Evolutionary conservation across 2,797 vertebrate genomes (phyloP), one percentile per base, ranked within the genome.

Genomic region (Scolopax bukidnonensis): DNA sequence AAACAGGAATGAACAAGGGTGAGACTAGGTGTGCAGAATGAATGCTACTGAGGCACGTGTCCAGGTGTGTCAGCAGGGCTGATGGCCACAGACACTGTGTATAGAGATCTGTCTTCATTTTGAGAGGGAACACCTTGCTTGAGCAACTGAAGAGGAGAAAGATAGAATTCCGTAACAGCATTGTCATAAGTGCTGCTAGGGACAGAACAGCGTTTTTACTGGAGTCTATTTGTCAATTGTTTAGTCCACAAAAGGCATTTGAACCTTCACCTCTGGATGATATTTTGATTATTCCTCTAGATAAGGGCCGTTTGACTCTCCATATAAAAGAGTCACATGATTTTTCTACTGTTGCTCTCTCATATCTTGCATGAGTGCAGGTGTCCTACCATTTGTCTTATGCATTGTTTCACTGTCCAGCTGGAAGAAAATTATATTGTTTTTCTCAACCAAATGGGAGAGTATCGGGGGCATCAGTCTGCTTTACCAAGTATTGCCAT

Each of bases 161-260:
- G 4, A 27, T 13, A n/a, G 11, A 60, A 43, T 51, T 41, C 48
- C 7, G 0, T 27, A 8, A 1, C 7, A 36, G 45, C 33, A 4
- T 19, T 74, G 56, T 74, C n/a, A 36, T 28, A 28, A 38, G 27
- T 19, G 53, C n/a, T 36, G 19, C 3, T 6, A 38, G 75, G 63
- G 65, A 6, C 16, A 80, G 48, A 61, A 8, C 2, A 2, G 4
- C 16, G 5, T 41, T 85, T 78, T 51, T 33, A 33, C 25, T 48
- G 43, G 6, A n/a, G 8, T 41, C 0, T 13, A 4, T 57, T 20
- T 41, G 5, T 78, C 50, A 33, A 1, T 10, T 1, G 1, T 53
- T 60, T 33, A 3, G 11, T 60, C 7, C 20, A 65, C 36, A 25
- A 60, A 43, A 16, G 7, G 23, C 5, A 1, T 24, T 32, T 83